phyloP scores from a whole-genome alignment of 2,888 invertebrate genomes.

The Leptinotarsa tumamoca region DNA sequence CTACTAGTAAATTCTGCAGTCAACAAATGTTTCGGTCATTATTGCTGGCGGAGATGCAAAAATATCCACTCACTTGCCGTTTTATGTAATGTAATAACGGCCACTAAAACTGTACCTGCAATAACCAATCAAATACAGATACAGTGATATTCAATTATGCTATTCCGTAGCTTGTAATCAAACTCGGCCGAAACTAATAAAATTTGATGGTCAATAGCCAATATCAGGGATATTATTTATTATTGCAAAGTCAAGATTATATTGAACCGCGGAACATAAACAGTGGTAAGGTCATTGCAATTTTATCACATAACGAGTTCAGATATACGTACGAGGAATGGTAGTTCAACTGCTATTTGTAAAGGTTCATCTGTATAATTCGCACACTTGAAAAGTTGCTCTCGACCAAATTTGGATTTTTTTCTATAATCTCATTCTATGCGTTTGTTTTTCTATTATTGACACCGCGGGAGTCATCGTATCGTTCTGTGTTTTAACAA shows the following conservation, averaged over 20 bases:
- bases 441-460: neutral
- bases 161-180: slow-evolving; percentile 23
- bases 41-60: neutral
- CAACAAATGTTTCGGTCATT: slow-evolving; percentile 8
- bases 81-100: slow-evolving; percentile 4
- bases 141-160: slow-evolving; percentile 29
- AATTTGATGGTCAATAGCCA: slow-evolving; percentile 35
- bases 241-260: slow-evolving; percentile 32
- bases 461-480: neutral
- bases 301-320: slow-evolving; percentile 29
- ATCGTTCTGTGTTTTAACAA: neutral
- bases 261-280: slow-evolving; percentile 28
- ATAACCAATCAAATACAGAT: slow-evolving; percentile 27
- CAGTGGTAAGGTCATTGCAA: slow-evolving; percentile 20
- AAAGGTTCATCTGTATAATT: slow-evolving; percentile 17
- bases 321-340: slow-evolving; percentile 17
- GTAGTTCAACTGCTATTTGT: slow-evolving; percentile 5
- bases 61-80: slow-evolving; percentile 4
- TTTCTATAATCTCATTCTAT: neutral
- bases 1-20: neutral
- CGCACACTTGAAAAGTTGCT: neutral
- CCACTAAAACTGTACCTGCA: slow-evolving; percentile 25
- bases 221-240: slow-evolving; percentile 32
- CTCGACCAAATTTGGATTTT: neutral
- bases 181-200: slow-evolving; percentile 30